Evolutionary conservation across 2,888 invertebrate genomes (phyloP).

Genomic region (Dysmachus trigonus): DNA sequence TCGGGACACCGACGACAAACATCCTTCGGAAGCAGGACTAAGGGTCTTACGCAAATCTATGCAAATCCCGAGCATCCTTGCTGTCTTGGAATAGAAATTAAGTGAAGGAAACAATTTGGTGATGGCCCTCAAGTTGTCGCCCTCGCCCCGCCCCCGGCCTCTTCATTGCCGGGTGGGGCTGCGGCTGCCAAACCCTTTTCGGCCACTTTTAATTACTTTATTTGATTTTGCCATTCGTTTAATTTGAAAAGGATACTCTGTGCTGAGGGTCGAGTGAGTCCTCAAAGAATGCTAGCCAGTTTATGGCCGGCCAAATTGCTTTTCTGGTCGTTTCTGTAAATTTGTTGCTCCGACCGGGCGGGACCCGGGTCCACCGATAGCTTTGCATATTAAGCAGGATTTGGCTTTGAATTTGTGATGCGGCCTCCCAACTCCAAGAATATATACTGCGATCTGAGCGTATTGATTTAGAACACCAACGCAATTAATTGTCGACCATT

Average conservation of each 20-base stretch:
- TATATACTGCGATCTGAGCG: background rate
- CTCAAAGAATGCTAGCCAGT: slow-evolving; percentile 38
- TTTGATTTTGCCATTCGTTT: slow-evolving; percentile 41
- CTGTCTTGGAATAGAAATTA: slow-evolving; percentile 40
- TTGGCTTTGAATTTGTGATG: slow-evolving; percentile 40
- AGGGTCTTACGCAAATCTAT: slow-evolving; percentile 32
- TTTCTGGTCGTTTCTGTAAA: slow-evolving; percentile 37
- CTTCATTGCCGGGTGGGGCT: background rate
- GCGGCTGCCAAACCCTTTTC: slow-evolving; percentile 37
- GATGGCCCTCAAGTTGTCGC: slow-evolving; percentile 21
- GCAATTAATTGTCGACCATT: slow-evolving; percentile 26
- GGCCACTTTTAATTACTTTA: slow-evolving; percentile 42
- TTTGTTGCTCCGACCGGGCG: slow-evolving; percentile 26
- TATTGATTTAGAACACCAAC: slow-evolving; percentile 6
- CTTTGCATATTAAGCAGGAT: slow-evolving; percentile 42
- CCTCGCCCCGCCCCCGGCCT: background rate
- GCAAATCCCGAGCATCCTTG: slow-evolving; percentile 36
- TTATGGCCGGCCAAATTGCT: slow-evolving; percentile 38
- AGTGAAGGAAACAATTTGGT: slow-evolving; percentile 38
- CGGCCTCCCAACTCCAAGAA: background rate
- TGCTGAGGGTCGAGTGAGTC: slow-evolving; percentile 15
- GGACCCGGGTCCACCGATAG: slow-evolving; percentile 18
- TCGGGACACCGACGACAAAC: slow-evolving; percentile 19
- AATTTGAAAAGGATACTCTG: slow-evolving; percentile 39
- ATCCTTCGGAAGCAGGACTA: slow-evolving; percentile 3